Evolutionary conservation across 1,140 invertebrate species (phyloP).

Genomic region (Hylaeus anthracinus): DNA sequence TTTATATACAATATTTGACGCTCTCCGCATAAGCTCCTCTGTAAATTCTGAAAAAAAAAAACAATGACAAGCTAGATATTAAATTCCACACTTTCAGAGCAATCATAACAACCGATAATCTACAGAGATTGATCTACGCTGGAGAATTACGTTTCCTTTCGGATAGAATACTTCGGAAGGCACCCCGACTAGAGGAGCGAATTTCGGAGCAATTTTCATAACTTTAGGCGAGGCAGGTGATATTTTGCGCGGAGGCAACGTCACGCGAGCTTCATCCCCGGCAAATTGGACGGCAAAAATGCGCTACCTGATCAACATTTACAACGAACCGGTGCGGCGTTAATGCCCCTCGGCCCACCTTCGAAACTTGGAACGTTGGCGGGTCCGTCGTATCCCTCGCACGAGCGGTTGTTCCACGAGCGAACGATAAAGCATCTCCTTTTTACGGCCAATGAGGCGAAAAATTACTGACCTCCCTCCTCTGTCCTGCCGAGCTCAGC

Average conservation of each 20-base stretch:
- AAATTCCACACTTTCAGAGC: too few species aligned
- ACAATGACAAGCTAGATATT: too few species aligned
- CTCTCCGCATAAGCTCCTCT: too few species aligned
- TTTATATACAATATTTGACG: too few species aligned
- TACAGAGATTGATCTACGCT: too few species aligned
- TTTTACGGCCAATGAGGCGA: constrained; percentile 65
- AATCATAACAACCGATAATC: too few species aligned
- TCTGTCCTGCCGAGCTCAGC: background rate
- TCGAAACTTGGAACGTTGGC: constrained; percentile 24
- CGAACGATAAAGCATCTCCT: constrained; percentile 61
- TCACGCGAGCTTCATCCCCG: constrained; percentile 53
- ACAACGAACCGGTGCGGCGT: constrained; percentile 48
- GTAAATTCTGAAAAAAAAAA: too few species aligned
- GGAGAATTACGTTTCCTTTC: constrained; percentile 7
- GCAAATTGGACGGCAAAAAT: constrained; percentile 62
- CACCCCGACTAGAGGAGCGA: background rate
- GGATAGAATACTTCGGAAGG: background rate
- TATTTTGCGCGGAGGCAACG: constrained; percentile 28
- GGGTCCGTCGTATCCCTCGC: constrained; percentile 40
- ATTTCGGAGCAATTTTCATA: constrained; percentile 23
- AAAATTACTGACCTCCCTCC: constrained; percentile 61
- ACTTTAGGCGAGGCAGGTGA: constrained; percentile 30
- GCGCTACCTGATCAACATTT: constrained; percentile 58
- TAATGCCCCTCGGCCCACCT: constrained; percentile 31
- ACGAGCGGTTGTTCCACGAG: constrained; percentile 1